Percentiles rank a stretch among this genome's conserved stretches.
Conservation (phyloP, 2,888 invertebrate genomes). For the Neoascia interrupta region DNA sequence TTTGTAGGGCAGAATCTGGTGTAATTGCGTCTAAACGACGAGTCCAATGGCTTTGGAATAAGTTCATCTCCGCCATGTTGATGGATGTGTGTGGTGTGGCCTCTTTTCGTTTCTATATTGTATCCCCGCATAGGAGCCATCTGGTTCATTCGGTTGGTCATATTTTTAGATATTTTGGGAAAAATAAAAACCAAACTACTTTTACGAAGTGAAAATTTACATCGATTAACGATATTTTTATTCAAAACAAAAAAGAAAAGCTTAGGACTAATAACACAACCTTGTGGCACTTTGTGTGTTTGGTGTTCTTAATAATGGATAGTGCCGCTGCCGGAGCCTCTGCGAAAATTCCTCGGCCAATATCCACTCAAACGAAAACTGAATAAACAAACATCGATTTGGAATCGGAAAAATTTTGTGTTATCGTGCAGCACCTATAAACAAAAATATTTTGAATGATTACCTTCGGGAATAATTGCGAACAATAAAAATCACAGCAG, state of each 20-base stretch:
- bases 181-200: neutral
- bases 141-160: slow-evolving; percentile 39
- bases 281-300: slow-evolving; percentile 52
- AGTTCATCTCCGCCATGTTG: slow-evolving; percentile 59
- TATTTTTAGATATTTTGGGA: no score
- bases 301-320: slow-evolving; percentile 34
- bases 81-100: slow-evolving; percentile 63
- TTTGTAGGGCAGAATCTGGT: slow-evolving; percentile 17
- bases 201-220: slow-evolving; percentile 34
- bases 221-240: slow-evolving; percentile 41
- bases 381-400: slow-evolving; percentile 49
- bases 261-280: slow-evolving; percentile 60
- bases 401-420: slow-evolving; percentile 35
- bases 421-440: slow-evolving; percentile 31
- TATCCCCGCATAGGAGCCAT: slow-evolving; percentile 19
- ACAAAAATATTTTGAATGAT: slow-evolving; percentile 61
- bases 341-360: slow-evolving; percentile 14
- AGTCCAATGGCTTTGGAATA: slow-evolving; percentile 53
- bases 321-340: no score
- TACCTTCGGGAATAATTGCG: slow-evolving; percentile 49
- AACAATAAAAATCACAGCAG: slow-evolving; percentile 62
- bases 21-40: slow-evolving; percentile 39
- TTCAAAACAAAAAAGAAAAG: slow-evolving; percentile 60
- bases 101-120: slow-evolving; percentile 31
- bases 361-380: neutral